Conservation (phyloP, 2,113 vertebrate species). For the Dipodomys merriami region DNA sequence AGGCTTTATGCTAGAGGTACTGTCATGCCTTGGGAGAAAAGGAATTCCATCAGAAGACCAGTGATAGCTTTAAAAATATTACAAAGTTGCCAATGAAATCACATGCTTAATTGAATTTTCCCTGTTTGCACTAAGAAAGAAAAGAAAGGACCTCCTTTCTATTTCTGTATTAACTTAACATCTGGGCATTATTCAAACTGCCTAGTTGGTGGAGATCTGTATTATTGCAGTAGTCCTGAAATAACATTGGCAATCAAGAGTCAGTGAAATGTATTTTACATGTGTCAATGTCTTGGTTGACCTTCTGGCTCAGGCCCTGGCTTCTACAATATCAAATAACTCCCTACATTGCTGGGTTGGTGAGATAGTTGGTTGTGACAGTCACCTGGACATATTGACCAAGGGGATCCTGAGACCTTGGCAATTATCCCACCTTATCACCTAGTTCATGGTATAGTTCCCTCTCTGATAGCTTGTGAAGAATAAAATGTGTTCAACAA, state of each 20-base stretch:
- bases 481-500: background rate
- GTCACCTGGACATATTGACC: background rate
- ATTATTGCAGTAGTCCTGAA: background rate
- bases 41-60: background rate
- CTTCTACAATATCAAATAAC: background rate
- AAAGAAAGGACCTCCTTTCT: background rate
- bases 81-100: background rate
- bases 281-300: background rate
- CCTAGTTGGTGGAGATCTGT: background rate
- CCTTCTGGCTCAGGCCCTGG: background rate
- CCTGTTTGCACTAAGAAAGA: background rate
- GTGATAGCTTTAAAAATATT: background rate
- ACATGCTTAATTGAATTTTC: background rate
- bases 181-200: background rate
- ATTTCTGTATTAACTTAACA: background rate
- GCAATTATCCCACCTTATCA: background rate
- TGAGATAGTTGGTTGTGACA: background rate
- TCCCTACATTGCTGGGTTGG: background rate
- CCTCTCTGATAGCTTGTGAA: background rate
- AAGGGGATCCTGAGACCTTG: background rate
- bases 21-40: background rate
- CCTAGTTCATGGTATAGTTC: background rate
- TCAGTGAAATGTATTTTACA: background rate
- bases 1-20: background rate
- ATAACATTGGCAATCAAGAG: constrained; percentile 1